Conservation (phyloP, 2,888 invertebrate genomes). For the Dastarcus helophoroides region DNA sequence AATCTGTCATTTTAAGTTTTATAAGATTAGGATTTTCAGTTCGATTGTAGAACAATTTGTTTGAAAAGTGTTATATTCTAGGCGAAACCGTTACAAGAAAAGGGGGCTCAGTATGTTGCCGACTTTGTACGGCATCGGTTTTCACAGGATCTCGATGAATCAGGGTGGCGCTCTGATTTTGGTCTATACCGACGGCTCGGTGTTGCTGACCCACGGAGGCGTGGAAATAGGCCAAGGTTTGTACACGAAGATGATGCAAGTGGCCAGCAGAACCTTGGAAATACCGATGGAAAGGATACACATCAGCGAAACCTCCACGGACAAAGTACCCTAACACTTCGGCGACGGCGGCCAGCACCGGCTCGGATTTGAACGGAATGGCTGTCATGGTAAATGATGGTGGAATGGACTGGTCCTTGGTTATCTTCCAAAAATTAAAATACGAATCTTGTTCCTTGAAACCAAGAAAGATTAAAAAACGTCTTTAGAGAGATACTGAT, state of each 20-base stretch:
- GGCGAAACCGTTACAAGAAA: slow-evolving; percentile 73
- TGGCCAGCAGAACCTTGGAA: slow-evolving; percentile 62
- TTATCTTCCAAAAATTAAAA: no score
- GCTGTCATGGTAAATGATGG: slow-evolving; percentile 54
- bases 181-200: slow-evolving; percentile 81
- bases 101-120: slow-evolving; percentile 73
- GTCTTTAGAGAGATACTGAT: no score
- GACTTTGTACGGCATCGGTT: slow-evolving; percentile 76
- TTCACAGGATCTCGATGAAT: slow-evolving; percentile 63
- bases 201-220: slow-evolving; percentile 82
- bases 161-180: slow-evolving; percentile 82
- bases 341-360: slow-evolving; percentile 78
- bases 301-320: slow-evolving; percentile 73
- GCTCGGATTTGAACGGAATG: slow-evolving; percentile 87
- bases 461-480: no score
- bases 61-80: no score
- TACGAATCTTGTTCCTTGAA: no score
- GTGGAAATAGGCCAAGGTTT: slow-evolving; percentile 96
- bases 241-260: slow-evolving; percentile 92
- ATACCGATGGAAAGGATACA: slow-evolving; percentile 64
- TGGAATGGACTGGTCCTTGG: no score
- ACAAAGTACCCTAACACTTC: slow-evolving; percentile 88
- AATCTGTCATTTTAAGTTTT: no score
- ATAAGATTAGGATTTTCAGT: no score
- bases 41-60: no score